phyloP scores from a whole-genome alignment of 2,113 vertebrate genomes.

The Falcunculus frontatus region DNA sequence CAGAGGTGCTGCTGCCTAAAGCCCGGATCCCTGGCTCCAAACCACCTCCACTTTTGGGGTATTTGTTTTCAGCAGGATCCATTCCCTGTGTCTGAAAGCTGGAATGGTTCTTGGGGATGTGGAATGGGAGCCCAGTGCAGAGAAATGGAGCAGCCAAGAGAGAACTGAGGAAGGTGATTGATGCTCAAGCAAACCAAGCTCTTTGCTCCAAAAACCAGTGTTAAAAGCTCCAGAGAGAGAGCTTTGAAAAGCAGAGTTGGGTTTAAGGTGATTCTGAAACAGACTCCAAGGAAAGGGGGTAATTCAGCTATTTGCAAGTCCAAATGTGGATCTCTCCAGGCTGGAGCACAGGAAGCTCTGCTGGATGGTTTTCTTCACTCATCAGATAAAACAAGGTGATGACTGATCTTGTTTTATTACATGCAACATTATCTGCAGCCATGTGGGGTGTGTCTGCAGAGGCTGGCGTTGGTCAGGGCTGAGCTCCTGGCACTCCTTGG shows the following conservation, averaged over 20 bases:
- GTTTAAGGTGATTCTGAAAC: neutral
- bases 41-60: neutral
- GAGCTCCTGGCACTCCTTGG: neutral
- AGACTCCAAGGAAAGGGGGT: neutral
- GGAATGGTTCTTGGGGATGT: neutral
- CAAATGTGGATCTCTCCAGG: rapidly evolving
- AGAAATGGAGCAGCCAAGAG: neutral
- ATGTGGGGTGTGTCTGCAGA: neutral
- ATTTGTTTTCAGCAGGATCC: neutral
- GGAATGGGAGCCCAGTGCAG: neutral
- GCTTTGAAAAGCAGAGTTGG: neutral
- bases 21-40: neutral
- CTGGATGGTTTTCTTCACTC: neutral
- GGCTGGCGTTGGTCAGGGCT: neutral
- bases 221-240: neutral
- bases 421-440: neutral
- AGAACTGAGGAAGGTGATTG: neutral
- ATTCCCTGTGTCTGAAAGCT: neutral
- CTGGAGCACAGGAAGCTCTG: neutral
- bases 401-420: neutral
- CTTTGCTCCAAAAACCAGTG: neutral
- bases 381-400: neutral
- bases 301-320: rapidly evolving
- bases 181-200: neutral
- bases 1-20: neutral